Conservation (phyloP, 2,888 invertebrate species). For the Agrilus mali region DNA sequence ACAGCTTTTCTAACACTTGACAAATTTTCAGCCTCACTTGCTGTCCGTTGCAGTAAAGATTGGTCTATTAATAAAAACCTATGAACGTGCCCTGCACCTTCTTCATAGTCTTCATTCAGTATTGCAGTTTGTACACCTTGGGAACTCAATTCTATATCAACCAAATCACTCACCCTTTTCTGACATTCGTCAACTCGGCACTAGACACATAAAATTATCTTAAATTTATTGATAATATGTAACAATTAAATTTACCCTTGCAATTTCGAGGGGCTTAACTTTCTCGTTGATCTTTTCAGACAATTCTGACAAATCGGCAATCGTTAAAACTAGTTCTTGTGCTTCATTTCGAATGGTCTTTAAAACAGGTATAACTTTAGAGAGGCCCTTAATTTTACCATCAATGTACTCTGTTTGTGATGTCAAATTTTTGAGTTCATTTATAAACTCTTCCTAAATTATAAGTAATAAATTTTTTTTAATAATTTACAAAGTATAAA, state of each 20-base stretch:
- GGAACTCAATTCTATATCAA: constrained; percentile 90
- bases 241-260: constrained; percentile 52
- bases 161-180: constrained; percentile 83
- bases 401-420: constrained; percentile 65
- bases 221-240: background rate
- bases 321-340: constrained; percentile 70
- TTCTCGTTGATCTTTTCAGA: constrained; percentile 93
- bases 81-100: constrained; percentile 91
- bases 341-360: constrained; percentile 66
- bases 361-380: constrained; percentile 70
- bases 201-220: constrained; percentile 32
- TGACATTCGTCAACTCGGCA: constrained; percentile 90
- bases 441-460: constrained; percentile 53
- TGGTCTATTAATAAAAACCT: constrained; percentile 90
- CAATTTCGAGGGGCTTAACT: constrained; percentile 85
- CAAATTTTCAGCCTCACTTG: constrained; percentile 59
- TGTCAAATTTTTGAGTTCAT: constrained; percentile 57
- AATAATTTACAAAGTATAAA: background rate
- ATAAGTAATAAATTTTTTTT: background rate
- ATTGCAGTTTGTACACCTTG: constrained; percentile 95
- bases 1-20: constrained; percentile 61
- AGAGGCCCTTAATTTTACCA: constrained; percentile 66
- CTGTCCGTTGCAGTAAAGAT: constrained; percentile 60
- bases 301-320: constrained; percentile 72
- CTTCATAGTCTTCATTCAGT: constrained; percentile 90